Evolutionary conservation across 2,797 vertebrate genomes (phyloP), one percentile per base, ranked within the genome.

Genomic region (Ateles fusciceps): DNA sequence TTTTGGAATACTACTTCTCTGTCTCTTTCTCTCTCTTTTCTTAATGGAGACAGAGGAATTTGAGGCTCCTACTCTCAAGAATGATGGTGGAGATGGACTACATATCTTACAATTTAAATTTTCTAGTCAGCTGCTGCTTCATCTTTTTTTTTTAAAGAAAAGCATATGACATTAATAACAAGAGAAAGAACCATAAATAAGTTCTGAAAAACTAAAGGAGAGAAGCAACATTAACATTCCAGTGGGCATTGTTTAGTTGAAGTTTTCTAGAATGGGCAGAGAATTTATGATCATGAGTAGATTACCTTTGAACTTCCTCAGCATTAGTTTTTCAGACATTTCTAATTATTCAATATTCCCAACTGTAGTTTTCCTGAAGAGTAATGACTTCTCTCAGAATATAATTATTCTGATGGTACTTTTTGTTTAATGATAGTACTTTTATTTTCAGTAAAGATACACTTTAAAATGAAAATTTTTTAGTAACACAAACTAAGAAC

Each of bases 391-490:
- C n/a, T 33, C 33, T 89, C 52, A 94, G 64, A 52, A 90, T 75
- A 85, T 81, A 61, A 78, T 93, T 93, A 88, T 11, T 74, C 36
- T 88, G 75, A 76, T n/a, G 80, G 46, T 80, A 96, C 57, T 96
- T 97, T 61, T 75, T 75, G 5, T 48, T 87, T 68, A 33, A 8
- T 91, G 44, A 61, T 28, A 89, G 46, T 85, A 89, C 44, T 96
- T 95, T 86, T 91, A 80, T 74, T 75, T 91, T 94, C n/a, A 85
- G 44, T 85, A 48, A 95, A 55, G 57, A 89, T n/a, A 64, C 64
- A 90, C 2, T 17, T 74, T 95, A 95, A 87, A 95, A 87, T 85
- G 19, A 84, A 87, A 57, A 86, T 21, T 91, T 93, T 64, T 50
- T 8, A 52, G 48, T 46, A 72, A 24, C 21, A 85, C 36, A 84